Evolutionary conservation across 1,140 invertebrate species (phyloP), one percentile per base, ranked within the genome.

Genomic region (Mizuhopecten yessoensis): DNA sequence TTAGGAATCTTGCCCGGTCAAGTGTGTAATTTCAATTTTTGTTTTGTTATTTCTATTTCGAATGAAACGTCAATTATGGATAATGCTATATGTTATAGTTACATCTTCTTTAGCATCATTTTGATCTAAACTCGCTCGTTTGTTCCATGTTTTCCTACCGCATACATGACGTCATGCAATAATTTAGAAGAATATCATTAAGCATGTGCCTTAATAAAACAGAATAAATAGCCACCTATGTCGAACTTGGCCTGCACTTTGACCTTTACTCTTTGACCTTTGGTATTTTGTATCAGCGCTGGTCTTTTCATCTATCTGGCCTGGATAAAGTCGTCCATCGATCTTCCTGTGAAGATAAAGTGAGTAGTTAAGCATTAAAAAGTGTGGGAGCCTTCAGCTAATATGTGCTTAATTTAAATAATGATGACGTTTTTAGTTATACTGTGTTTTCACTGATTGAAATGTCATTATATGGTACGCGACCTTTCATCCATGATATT

Each of bases 241-340:
- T 20, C 88, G 90, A 15, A 95, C 92, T 20, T 91, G 91, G 0
- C 94, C 94, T n/a, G 94, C 94, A 91, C 92, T 94, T 86, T 94
- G 90, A 29, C 95, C 95, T 34, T 86, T 88, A 23, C 88, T 90
- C 34, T 94, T 92, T 1, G 95, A 94, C 34, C 36, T 88, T 17
- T 91, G 86, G 36, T 95, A 95, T 20, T 92, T 89, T 34, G 93
- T 88, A 86, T 93, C 93, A 0, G 95, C 95, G 33, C 89, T 33
- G n/a, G 88, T 45, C 86, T 95, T 95, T 42, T 94, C 94, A 36
- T 95, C 94, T 39, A 95, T 94, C 39, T 93, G 86, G 9, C 93
- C 93, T 15, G 92, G 91, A 86, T 95, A 95, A 23, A 91, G 75
- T 34, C 93, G 91, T 5, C 93, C 94, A 49, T 94, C 94, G 34